Evolutionary conservation across 2,113 vertebrate species (phyloP).

Genomic region (Cynopterus brachyotis): DNA sequence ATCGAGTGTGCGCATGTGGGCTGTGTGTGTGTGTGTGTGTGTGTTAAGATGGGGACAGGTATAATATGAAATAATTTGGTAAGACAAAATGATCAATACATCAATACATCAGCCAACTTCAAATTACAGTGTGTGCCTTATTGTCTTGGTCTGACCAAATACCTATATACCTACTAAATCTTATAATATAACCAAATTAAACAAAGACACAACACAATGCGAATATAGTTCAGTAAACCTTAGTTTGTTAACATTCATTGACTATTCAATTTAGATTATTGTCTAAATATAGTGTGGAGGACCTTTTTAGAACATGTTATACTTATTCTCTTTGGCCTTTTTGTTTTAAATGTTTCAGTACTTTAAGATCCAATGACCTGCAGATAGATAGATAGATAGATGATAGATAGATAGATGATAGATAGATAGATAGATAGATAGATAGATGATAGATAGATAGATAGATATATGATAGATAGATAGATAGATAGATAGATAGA

Average conservation of each 20-base stretch:
- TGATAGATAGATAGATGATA: no score
- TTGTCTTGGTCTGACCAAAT: neutral
- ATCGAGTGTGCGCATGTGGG: neutral
- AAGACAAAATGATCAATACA: neutral
- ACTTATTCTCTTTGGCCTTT: neutral
- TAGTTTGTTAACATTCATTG: neutral
- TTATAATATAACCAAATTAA: neutral
- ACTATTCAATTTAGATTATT: neutral
- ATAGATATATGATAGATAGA: no score
- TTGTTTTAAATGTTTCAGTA: neutral
- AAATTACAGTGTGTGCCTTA: neutral
- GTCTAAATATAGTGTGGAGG: neutral
- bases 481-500: no score
- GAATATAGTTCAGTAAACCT: neutral
- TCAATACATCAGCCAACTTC: neutral
- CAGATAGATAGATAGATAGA: no score
- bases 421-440: no score
- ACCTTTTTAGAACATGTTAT: neutral
- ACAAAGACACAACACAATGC: neutral
- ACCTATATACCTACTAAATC: neutral
- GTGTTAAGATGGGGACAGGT: rapidly evolving
- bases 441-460: no score
- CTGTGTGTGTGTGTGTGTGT: neutral
- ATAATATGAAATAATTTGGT: neutral
- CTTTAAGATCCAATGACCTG: neutral